Conservation (phyloP, 2,797 vertebrate species). For the Liparis tanakae region DNA sequence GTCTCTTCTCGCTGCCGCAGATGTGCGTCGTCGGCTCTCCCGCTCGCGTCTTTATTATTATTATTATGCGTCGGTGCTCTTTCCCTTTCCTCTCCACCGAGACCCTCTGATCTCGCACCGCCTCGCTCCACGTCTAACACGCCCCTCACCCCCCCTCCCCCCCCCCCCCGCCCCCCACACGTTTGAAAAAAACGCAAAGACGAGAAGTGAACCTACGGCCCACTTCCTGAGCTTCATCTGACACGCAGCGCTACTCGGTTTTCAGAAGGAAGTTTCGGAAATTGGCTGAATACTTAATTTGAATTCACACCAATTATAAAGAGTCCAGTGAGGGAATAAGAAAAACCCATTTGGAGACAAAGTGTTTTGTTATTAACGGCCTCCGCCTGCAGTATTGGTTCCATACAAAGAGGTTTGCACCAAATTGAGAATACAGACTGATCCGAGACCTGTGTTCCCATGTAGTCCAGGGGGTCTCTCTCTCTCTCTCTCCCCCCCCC, state of each 20-base stretch:
- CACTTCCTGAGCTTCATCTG: neutral
- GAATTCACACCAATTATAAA: neutral
- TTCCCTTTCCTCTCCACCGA: neutral
- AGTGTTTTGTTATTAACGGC: slow-evolving; percentile 3
- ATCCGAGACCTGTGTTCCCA: too few species aligned
- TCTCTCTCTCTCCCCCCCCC: too few species aligned
- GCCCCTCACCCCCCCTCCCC: neutral
- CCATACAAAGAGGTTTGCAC: neutral
- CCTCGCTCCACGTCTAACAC: neutral
- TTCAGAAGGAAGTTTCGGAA: neutral
- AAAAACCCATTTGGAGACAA: neutral
- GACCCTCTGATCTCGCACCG: neutral
- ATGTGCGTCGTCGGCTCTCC: slow-evolving; percentile 7
- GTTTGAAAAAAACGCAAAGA: slow-evolving; percentile 2
- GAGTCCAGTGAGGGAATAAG: neutral
- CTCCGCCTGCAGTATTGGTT: neutral
- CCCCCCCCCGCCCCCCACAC: neutral
- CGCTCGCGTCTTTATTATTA: neutral
- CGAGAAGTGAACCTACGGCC: slow-evolving; percentile 56
- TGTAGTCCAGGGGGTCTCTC: too few species aligned
- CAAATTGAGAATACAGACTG: neutral
- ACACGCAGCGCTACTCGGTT: neutral
- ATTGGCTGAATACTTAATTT: neutral
- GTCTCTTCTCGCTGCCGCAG: neutral
- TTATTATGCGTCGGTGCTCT: too few species aligned